Base-by-base conservation (phyloP, 2,888 invertebrate species). In the Capitulum mitella region DNA sequence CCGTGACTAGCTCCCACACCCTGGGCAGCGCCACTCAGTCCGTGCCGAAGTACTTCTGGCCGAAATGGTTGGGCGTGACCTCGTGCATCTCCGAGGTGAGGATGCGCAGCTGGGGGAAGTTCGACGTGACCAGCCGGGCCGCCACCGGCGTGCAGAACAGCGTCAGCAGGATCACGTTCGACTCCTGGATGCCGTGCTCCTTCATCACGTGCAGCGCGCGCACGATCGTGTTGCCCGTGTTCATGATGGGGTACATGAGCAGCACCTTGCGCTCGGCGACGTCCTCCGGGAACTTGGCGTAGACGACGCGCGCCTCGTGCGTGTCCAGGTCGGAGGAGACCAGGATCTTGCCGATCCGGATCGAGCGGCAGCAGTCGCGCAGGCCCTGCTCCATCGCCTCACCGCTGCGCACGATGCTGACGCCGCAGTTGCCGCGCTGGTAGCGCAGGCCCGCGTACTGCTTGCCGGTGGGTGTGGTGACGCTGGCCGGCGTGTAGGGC, bases 171-270 rank as follows among this genome's bases (percentile, higher is more conserved):
- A 98, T 95, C 80, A 99, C 96, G 83, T 96, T 93, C 81, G 93
- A 93, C 86, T 98, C 97, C 80, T 91, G 90, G 0, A 98, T 98
- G 26, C 93, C 93, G 84, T 98, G 97, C 83, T 98, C 97, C 81
- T 94, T 93, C 58, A 99, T 87, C 0, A 98, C 96, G 84, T 94
- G 93, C 0, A 98, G 94, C 0, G 98, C 97, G 89, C 95, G 90
- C 79, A 91, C 92, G 12, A 98, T 97, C 76, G 98, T 98, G 85
- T 97, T 98, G 1, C 99, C 98, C 0, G 97, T 85, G 89, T 97
- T 96, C 95, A 99, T 97, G 79, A 98, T 98, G 19, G 98, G 98
- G 87, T 99, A 99, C 95, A 99, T 97, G 5, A 99, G 89, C 75
- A 99, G 88, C 64, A 83, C 82, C 58, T 82, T 82, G 34, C 82